These are phyloP conservation scores for Pseudopodoces humilis DNA, from an alignment of 2,113 vertebrate genomes.

Conservation along the genomic window DNA sequence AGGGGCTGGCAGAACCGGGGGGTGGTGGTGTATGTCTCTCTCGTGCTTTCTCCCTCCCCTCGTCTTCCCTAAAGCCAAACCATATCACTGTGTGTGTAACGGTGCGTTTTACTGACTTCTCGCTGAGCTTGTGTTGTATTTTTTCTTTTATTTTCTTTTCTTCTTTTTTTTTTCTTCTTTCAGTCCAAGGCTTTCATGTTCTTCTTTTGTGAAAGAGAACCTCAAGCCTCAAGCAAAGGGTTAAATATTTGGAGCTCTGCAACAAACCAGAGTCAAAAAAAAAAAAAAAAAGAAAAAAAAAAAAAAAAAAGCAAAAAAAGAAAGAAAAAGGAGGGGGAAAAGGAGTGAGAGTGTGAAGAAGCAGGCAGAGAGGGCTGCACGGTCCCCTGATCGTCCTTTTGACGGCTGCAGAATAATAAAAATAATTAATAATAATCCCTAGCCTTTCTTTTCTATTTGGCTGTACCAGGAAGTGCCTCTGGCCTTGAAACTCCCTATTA, in stretches of 20 bases:
- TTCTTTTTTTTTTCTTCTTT: background rate
- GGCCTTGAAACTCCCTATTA: constrained; percentile 71
- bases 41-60: accelerated
- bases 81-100: background rate
- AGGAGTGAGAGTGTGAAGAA: background rate
- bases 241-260: constrained; percentile 50
- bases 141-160: background rate
- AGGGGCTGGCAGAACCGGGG: constrained; percentile 6
- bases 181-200: background rate
- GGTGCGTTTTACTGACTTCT: constrained; percentile 44
- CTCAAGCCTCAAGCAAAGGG: constrained; percentile 45
- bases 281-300: no score
- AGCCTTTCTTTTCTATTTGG: constrained; percentile 48
- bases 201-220: constrained; percentile 1
- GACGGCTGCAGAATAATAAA: constrained; percentile 66
- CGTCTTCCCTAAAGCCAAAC: constrained; percentile 32
- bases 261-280: constrained; percentile 24
- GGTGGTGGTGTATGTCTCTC: background rate
- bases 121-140: background rate
- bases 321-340: background rate
- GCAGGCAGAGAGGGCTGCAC: background rate
- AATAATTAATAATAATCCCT: constrained; percentile 66
- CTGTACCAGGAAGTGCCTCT: constrained; percentile 57
- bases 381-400: constrained; percentile 23
- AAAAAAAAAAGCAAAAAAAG: accelerated